Evolutionary conservation across 2,113 vertebrate species (phyloP).

Genomic region (Antidorcas marsupialis): DNA sequence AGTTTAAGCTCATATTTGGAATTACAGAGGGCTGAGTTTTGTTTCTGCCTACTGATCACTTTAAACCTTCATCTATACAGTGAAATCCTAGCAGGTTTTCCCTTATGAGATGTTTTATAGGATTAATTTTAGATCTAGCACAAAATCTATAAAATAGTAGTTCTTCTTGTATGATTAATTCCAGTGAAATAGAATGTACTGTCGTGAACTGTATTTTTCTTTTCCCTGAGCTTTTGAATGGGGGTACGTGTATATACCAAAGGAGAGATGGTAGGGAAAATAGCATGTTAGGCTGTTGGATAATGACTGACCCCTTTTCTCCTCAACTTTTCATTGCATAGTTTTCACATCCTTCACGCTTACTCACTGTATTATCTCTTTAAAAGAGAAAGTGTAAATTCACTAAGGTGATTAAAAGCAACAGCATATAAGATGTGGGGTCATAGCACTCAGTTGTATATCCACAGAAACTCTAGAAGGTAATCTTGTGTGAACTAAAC

Average conservation of each 20-base stretch:
- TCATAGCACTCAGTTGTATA: not conserved
- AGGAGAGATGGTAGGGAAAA: too few species aligned
- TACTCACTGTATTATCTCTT: not conserved
- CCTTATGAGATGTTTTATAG: not conserved
- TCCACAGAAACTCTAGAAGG: not conserved
- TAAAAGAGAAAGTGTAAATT: not conserved
- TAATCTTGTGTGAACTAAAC: not conserved
- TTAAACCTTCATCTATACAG: not conserved
- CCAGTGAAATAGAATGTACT: not conserved
- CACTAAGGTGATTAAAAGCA: not conserved
- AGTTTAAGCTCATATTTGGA: not conserved
- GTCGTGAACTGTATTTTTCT: not conserved
- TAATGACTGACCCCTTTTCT: not conserved
- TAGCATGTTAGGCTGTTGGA: not conserved
- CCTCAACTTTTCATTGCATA: not conserved
- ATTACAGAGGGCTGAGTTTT: not conserved
- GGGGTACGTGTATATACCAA: accelerated
- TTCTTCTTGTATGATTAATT: not conserved
- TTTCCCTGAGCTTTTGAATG: not conserved
- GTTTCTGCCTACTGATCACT: not conserved
- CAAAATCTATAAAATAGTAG: not conserved
- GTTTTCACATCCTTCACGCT: not conserved
- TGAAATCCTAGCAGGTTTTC: not conserved
- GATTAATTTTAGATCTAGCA: not conserved
- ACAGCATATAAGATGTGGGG: not conserved